Evolutionary conservation across 2,888 invertebrate species (phyloP).

Genomic region (Folsomia manolachei): DNA sequence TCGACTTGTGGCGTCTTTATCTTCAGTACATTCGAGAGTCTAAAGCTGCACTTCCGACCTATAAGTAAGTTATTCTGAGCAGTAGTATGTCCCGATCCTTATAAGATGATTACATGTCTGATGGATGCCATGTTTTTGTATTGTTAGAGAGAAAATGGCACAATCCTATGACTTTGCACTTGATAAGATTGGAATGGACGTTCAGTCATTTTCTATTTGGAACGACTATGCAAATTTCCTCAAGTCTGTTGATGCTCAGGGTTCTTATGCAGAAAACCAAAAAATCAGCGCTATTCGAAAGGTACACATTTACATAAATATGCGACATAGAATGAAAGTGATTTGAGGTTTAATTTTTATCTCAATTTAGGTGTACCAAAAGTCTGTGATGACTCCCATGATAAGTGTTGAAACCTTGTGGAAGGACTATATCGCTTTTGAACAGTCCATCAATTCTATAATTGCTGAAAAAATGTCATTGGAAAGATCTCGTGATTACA

Average conservation of each 20-base stretch:
- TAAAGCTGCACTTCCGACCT: conserved; percentile 84
- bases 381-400: conserved; percentile 94
- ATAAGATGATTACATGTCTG: neutral
- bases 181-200: conserved; percentile 98
- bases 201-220: conserved; percentile 95
- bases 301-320: conserved; percentile 58
- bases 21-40: conserved; percentile 97
- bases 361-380: conserved; percentile 88
- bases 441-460: conserved; percentile 83
- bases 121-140: conserved; percentile 25
- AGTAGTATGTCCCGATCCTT: too few species aligned
- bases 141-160: conserved; percentile 89
- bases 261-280: conserved; percentile 99
- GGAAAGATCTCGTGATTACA: conserved; percentile 93
- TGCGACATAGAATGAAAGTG: neutral
- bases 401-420: conserved; percentile 93
- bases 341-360: neutral
- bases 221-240: conserved; percentile 95
- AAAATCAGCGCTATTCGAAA: conserved; percentile 97
- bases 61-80: conserved; percentile 81
- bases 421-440: conserved; percentile 97
- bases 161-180: conserved; percentile 99
- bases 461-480: conserved; percentile 97
- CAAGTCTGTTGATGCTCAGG: conserved; percentile 93
- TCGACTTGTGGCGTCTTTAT: conserved; percentile 98